These are phyloP conservation scores for Aphrophora alni DNA, from an alignment of 2,888 invertebrate genomes.

Conservation along the genomic window DNA sequence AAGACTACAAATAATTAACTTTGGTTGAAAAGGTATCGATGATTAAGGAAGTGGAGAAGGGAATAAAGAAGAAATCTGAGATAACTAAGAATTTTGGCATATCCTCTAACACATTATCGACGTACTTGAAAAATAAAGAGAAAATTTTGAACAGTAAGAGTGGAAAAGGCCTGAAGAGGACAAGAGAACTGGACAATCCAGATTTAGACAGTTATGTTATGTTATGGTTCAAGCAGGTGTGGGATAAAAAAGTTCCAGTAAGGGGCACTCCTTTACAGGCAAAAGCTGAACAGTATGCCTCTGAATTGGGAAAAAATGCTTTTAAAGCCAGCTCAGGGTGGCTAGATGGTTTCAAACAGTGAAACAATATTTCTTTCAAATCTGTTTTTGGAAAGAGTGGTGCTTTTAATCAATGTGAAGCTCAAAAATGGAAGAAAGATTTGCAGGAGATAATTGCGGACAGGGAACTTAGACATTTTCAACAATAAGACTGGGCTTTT, in stretches of 20 bases:
- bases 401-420: neutral
- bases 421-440: constrained; percentile 9
- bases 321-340: neutral
- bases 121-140: too few relatives aligned
- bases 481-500: neutral
- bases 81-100: neutral
- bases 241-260: neutral
- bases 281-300: constrained; percentile 12
- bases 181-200: too few relatives aligned
- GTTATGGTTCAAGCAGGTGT: neutral
- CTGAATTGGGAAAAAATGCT: constrained; percentile 6
- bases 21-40: neutral
- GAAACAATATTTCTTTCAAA: constrained; percentile 11
- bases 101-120: neutral
- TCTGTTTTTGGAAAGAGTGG: constrained; percentile 3
- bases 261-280: neutral
- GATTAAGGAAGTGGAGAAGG: neutral
- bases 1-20: neutral
- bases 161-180: too few relatives aligned
- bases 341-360: constrained; percentile 11
- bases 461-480: neutral
- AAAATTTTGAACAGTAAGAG: too few relatives aligned
- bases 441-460: neutral
- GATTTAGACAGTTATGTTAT: too few relatives aligned
- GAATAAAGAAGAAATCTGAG: neutral